Evolutionary conservation across 2,797 vertebrate genomes (phyloP), one percentile per base, ranked within the genome.

Genomic region (Myripristis murdjan): DNA sequence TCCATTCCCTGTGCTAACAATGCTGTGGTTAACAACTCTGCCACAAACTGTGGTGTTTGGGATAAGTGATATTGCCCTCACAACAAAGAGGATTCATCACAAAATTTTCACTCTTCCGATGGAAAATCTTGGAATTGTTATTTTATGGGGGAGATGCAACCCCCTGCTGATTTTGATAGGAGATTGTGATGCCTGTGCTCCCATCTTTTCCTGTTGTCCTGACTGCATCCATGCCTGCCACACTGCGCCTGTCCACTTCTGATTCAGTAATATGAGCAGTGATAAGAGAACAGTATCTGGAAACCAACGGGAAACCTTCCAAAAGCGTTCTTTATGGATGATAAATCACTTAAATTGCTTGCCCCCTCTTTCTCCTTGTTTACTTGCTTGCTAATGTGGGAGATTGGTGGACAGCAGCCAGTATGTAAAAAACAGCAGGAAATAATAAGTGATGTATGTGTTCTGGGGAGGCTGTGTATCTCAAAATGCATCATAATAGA

Each of bases 31-130:
- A 47, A 65, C 41, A 58, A 18, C 3, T 10, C 22, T 39, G 47
- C 28, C 64, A 60, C 41, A 59, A 66, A 43, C 37, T 51, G 61
- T 62, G 0, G 47, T 22, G 53, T 64, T 59, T 57, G 39, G 0
- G 7, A 54, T 51, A 0, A 0, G 24, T 46, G 31, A 0, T 5
- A 47, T 51, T 43, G 6, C 44, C 60, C 15, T 60, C 47, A 43
- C 51, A 35, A 56, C 47, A 28, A 55, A 46, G 10, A 71, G 22
- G 18, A 16, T 18, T 72, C 14, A 24, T 37, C 37, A 47, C 35
- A 51, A 24, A n/a, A 2, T 20, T 78, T 63, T 73, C 51, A 41
- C 37, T 35, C 26, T 26, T 6, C 26, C 66, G 16, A 16, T 48
- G 48, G 26, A 49, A 28, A 22, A 15, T n/a, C 43, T 35, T n/a